Evolutionary conservation across 2,888 invertebrate genomes (phyloP).

Genomic region (Stenoptilia bipunctidactyla): DNA sequence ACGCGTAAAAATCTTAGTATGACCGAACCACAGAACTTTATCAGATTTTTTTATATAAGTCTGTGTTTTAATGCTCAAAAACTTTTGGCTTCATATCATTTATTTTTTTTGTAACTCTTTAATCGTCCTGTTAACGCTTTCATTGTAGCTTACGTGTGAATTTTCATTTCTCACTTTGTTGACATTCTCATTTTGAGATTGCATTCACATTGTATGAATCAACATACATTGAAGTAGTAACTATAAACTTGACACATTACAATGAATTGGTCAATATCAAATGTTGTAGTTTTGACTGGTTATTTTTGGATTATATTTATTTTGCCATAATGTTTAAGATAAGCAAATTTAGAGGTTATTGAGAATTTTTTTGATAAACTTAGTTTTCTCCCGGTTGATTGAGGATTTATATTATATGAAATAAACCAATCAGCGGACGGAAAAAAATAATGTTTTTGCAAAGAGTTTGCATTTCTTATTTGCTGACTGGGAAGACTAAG

Average conservation of each 20-base stretch:
- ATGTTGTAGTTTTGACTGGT: neutral
- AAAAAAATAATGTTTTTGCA: slow-evolving; percentile 66
- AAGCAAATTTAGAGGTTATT: slow-evolving; percentile 24
- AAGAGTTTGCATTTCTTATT: slow-evolving; percentile 67
- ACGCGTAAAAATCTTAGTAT: no score
- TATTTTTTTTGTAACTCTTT: no score
- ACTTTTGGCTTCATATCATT: slow-evolving; percentile 8
- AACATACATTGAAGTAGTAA: neutral
- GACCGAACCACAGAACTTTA: no score
- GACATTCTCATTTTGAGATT: slow-evolving; percentile 19
- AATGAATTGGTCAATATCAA: neutral
- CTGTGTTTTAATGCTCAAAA: neutral
- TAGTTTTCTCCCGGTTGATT: slow-evolving; percentile 6
- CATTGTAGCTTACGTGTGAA: slow-evolving; percentile 59
- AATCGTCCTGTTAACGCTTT: slow-evolving; percentile 31
- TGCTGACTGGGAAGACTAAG: slow-evolving; percentile 70
- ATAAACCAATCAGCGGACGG: slow-evolving; percentile 29
- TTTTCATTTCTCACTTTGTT: slow-evolving; percentile 15
- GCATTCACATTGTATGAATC: slow-evolving; percentile 2
- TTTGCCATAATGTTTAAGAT: slow-evolving; percentile 6
- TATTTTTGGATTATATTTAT: slow-evolving; percentile 3
- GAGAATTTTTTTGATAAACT: slow-evolving; percentile 4
- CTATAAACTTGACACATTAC: neutral
- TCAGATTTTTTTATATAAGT: no score
- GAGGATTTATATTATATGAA: slow-evolving; percentile 29